These are phyloP conservation scores for Aphidius colemani DNA, from an alignment of 2,888 invertebrate species.

Conservation along the genomic window DNA sequence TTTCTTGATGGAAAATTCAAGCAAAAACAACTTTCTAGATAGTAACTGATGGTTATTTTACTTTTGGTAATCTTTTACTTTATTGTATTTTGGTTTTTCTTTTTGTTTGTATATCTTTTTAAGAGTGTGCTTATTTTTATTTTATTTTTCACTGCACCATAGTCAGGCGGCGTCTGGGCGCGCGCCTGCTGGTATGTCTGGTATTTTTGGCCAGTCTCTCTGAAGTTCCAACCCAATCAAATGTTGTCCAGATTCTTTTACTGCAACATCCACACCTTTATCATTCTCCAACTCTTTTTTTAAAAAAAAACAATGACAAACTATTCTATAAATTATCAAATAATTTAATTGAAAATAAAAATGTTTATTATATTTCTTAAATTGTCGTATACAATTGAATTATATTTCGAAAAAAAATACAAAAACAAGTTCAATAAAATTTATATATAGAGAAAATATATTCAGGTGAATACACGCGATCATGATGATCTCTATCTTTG, in stretches of 20 bases:
- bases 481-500: constrained; percentile 55
- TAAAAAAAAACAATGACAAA: constrained; percentile 5
- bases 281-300: too few species aligned
- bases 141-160: constrained; percentile 32
- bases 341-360: background rate
- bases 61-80: too few species aligned
- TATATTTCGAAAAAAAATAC: background rate
- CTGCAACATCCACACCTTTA: constrained; percentile 3
- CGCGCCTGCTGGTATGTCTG: constrained; percentile 58
- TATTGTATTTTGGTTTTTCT: too few species aligned
- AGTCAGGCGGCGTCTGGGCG: constrained; percentile 57
- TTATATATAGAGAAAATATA: constrained; percentile 49
- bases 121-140: constrained; percentile 11
- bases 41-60: too few species aligned
- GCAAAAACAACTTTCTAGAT: background rate
- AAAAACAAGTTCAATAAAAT: constrained; percentile 23
- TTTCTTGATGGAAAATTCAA: background rate
- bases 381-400: background rate
- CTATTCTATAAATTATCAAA: background rate
- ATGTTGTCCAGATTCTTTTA: constrained; percentile 39
- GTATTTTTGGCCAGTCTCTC: constrained; percentile 48
- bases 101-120: too few species aligned
- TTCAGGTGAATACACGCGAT: constrained; percentile 53
- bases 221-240: constrained; percentile 37
- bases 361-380: background rate